Evolutionary conservation across 1,140 invertebrate species (phyloP), one percentile per base, ranked within the genome.

Genomic region (Hylaeus anthracinus): DNA sequence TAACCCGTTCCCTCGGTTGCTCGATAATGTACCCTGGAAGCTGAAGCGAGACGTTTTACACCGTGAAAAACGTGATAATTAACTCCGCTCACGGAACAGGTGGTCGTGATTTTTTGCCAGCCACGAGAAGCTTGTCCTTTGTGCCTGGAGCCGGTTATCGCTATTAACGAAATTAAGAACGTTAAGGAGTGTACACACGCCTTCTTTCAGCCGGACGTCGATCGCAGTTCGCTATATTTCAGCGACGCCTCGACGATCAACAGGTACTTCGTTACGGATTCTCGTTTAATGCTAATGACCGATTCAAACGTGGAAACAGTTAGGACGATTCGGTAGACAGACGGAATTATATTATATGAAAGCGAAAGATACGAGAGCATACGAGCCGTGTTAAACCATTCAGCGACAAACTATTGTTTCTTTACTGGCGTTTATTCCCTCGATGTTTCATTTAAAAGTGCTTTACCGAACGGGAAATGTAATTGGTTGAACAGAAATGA

Each of bases 51-150:
- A 51, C 12, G 37, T 51, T 26, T 26, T 61, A 39, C 15, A 2
- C 43, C 41, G 63, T 41, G 72, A 61, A 80, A 65, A 75, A 80
- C 56, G 43, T 53, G 72, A 80, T 75, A 80, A 80, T 80, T 80
- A 67, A 60, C 55, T 65, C 14, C n/a, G 6, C 12, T 6, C 63
- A 10, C 12, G 51, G 79, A 60, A 80, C 79, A 74, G 72, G 79
- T 80, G 79, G 64, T 80, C 63, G 60, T 53, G 64, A 53, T 75
- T 80, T 75, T 70, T 80, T 69, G 14, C 43, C 1, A 1, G 4
- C 9, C 51, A 5, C 12, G 41, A 26, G 14, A 53, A 14, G 45
- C 8, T 41, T 41, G 51, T 41, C 77, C 71, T 74, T 67, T 74
- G 37, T 37, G 53, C 3, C 6, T 2, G 1, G 9, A 9, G 9